Conservation (phyloP, 2,888 invertebrate genomes). For the Meloe dianella region DNA sequence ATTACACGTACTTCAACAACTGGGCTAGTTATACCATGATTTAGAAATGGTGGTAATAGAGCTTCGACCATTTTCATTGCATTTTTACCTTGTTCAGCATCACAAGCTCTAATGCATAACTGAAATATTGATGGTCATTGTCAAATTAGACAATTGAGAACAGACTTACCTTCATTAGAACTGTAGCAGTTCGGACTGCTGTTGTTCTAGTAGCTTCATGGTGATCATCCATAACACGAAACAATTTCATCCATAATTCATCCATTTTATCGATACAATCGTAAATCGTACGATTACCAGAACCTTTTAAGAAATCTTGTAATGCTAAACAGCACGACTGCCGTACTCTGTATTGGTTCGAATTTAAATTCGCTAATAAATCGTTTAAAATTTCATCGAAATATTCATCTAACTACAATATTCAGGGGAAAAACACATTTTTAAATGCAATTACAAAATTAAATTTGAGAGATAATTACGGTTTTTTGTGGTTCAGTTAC, state of each 20-base stretch:
- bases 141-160: no score
- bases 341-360: slow-evolving; percentile 86
- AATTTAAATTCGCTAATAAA: slow-evolving; percentile 79
- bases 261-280: slow-evolving; percentile 59
- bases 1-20: slow-evolving; percentile 81
- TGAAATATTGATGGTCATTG: slow-evolving; percentile 50
- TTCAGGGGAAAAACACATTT: no score
- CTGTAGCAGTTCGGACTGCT: slow-evolving; percentile 73
- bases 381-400: slow-evolving; percentile 83
- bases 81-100: slow-evolving; percentile 73
- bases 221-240: slow-evolving; percentile 93
- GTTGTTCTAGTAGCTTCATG: slow-evolving; percentile 84
- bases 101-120: slow-evolving; percentile 75
- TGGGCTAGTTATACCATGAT: slow-evolving; percentile 78
- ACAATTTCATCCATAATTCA: slow-evolving; percentile 80
- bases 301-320: slow-evolving; percentile 79
- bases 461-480: slow-evolving; percentile 61
- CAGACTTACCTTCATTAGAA: slow-evolving; percentile 72
- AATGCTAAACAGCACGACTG: slow-evolving; percentile 91
- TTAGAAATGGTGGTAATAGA: slow-evolving; percentile 81
- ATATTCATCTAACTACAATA: slow-evolving; percentile 77
- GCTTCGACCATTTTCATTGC: slow-evolving; percentile 74
- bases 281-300: slow-evolving; percentile 56
- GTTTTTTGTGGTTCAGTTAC: slow-evolving; percentile 85
- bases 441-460: no score